A percentile compares a stretch with the other conserved stretches of the same genome.
phyloP scores from a whole-genome alignment of 2,113 vertebrate species.

The Labeo rohita region DNA sequence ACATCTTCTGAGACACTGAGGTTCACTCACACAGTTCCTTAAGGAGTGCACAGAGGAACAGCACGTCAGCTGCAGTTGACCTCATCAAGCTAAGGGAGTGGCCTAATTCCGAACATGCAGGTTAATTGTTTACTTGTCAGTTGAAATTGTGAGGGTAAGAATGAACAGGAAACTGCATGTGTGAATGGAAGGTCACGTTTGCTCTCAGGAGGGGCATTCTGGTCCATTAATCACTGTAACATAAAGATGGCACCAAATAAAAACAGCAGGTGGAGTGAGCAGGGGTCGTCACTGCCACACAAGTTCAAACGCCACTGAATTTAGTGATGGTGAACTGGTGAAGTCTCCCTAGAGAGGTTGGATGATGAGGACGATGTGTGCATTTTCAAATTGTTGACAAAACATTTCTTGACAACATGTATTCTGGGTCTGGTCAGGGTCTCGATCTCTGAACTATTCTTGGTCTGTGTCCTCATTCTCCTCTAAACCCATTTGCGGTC shows the following conservation, averaged over 20 bases:
- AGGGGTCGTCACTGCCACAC: not conserved
- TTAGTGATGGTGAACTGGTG: not conserved
- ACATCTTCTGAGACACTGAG: not conserved
- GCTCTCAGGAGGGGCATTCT: slow-evolving; percentile 53
- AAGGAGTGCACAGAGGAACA: slow-evolving; percentile 35
- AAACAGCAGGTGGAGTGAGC: slow-evolving; percentile 19
- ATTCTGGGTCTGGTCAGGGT: not conserved
- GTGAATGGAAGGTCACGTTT: slow-evolving; percentile 72
- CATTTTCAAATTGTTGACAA: not conserved
- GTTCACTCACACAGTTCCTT: not conserved
- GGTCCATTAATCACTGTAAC: not conserved
- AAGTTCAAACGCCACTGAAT: slow-evolving; percentile 20
- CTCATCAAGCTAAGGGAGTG: slow-evolving; percentile 5
- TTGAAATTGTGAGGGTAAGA: slow-evolving; percentile 65
- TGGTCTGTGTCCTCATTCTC: slow-evolving; percentile 16
- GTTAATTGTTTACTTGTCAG: slow-evolving; percentile 73
- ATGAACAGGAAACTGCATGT: slow-evolving; percentile 57
- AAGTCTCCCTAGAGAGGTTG: not conserved
- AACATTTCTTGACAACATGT: not conserved
- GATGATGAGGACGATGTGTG: not conserved
- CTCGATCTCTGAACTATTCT: not conserved
- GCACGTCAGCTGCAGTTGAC: not conserved
- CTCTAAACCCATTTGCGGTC: not conserved
- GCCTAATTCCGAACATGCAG: slow-evolving; percentile 63
- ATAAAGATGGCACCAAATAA: slow-evolving; percentile 17